Evolutionary conservation across 2,113 vertebrate species (phyloP), one percentile per base, ranked within the genome.

Genomic region (Probosciger aterrimus): DNA sequence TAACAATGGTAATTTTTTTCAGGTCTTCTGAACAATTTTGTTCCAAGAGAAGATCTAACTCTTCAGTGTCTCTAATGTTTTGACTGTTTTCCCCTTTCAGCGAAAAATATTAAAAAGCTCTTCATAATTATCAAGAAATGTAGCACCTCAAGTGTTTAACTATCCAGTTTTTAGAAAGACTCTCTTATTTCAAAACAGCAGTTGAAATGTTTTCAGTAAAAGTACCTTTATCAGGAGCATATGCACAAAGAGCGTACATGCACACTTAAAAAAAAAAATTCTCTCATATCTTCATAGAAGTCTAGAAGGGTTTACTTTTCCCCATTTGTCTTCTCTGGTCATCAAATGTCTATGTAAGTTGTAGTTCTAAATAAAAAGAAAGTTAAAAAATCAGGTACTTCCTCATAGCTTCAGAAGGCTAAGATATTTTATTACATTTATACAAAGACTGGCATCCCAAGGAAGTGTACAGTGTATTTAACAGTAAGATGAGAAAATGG

Each of bases 221-320:
- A 2, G 1, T 43, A 14, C 28, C 4, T 47, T 20, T 30, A 15
- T 49, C 24, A 7, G 82, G 8, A 33, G 44, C 5, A 46, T 35
- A 25, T 37, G 59, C 13, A 64, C 9, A 37, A 3, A 16, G 6
- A 2, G 3, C 0, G 0, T 50, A 53, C 3, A 44, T 18, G 37
- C 10, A 70, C 4, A 14, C 2, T 60, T 6, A 11, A 31, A 41
- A 23, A n/a, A 55, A 35, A 6, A 35, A 11, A 24, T 14, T 62
- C 19, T 14, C 4, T 27, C 7, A 1, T 25, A 18, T n/a, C 27
- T 75, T 47, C 7, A 14, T 39, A 59, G 55, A n/a, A 59, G 14
- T 7, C 31, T 76, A 46, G 14, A 67, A 52, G 9, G 4, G 1
- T 71, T 50, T 62, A 46, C 6, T 64, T 7, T 75, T 88, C 62